Base-by-base conservation (phyloP, 2,113 vertebrate species). In the Falcunculus frontatus region DNA sequence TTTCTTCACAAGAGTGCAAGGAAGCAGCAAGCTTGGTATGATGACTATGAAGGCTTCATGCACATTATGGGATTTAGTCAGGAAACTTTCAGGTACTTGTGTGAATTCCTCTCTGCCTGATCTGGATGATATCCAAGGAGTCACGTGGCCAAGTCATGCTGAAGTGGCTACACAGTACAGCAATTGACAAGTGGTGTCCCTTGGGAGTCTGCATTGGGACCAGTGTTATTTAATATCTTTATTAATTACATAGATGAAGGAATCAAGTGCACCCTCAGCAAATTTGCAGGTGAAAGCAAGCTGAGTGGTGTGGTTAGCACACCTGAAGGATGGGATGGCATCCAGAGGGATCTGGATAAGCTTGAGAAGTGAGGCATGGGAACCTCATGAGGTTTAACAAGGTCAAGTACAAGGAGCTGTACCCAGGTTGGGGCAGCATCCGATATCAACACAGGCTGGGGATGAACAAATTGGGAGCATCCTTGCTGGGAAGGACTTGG, bases 141-240 rank as follows among this genome's bases (percentile, higher is more conserved):
- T 15, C 19, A 9, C 0, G 1, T 0, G 4, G 49, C 49, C 57
- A 33, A 39, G 42, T 30, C 0, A 0, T 35, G 81, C 78, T 63
- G 73, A 63, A 42, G 13, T n/a, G 65, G 60, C 69, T 95, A 52
- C 0, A 0, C 32, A 23, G 73, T 15, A 21, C 49, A 67, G 47
- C 52, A 42, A 2, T 10, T 81, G 76, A 42, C 32, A 44, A 44
- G 6, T 50, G 18, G 44, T 50, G 57, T 49, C 50, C 33, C 26
- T 44, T 50, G 32, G 42, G 22, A 64, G 59, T 65, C 33, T 49
- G 19, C 32, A 42, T 5, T 50, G 27, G 16, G 26, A 80, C 35
- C 17, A 57, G 32, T 80, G 42, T 44, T 33, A 50, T 50, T 88
- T 29, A 65, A 44, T 65, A 57, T 27, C 27, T 57, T 80, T 12